Evolutionary conservation across 2,888 invertebrate species (phyloP).

Genomic region (Cremastinae sp.): DNA sequence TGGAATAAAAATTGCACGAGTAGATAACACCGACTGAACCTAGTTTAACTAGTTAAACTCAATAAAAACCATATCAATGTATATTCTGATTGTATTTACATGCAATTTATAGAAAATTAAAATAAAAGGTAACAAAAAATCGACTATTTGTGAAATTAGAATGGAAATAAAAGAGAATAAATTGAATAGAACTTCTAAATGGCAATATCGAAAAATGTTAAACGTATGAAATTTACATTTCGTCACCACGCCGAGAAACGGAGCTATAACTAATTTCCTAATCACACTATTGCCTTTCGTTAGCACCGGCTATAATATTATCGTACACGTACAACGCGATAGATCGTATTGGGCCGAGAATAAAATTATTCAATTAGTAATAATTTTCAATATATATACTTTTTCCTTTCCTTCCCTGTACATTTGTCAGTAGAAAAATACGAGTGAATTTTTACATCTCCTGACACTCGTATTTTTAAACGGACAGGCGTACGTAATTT

Average conservation of each 20-base stretch:
- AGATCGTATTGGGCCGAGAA: conserved; percentile 59
- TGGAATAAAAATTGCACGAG: conserved; percentile 57
- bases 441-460: conserved; percentile 58
- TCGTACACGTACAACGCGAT: conserved; percentile 60
- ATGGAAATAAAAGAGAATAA: not conserved
- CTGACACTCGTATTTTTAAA: conserved; percentile 52
- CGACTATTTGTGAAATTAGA: not conserved
- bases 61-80: conserved; percentile 41
- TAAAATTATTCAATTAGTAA: conserved; percentile 51
- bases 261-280: conserved; percentile 57
- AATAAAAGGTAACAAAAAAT: not conserved
- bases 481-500: conserved; percentile 46
- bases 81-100: conserved; percentile 38
- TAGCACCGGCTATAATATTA: conserved; percentile 58
- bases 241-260: conserved; percentile 53
- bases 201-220: conserved; percentile 30
- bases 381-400: conserved; percentile 51
- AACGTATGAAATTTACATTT: conserved; percentile 49
- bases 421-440: conserved; percentile 54
- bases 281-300: conserved; percentile 64
- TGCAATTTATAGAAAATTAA: not conserved
- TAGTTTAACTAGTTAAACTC: conserved; percentile 38
- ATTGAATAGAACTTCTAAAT: conserved; percentile 19
- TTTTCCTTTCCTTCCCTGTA: conserved; percentile 46
- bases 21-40: conserved; percentile 53